Percentiles rank a stretch among this genome's conserved stretches.
phyloP scores from a whole-genome alignment of 2,888 invertebrate genomes.

The Mechanitis messenoides region DNA sequence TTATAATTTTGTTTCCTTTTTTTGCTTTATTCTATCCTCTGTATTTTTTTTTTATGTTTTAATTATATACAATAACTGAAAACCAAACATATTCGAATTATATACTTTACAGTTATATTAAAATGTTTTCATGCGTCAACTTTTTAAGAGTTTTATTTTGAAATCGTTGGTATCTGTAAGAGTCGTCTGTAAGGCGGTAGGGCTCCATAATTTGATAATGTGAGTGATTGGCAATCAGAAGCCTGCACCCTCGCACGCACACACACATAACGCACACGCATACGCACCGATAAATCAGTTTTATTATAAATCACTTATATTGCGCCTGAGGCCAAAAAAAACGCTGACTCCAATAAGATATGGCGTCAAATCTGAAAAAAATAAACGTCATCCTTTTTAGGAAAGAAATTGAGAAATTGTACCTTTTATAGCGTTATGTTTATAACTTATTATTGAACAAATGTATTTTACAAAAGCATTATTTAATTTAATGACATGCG shows the following conservation, averaged over 20 bases:
- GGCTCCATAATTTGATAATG: constrained; percentile 31
- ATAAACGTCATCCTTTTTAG: background rate
- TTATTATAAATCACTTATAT: constrained; percentile 17
- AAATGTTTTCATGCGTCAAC: no score
- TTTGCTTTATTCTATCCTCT: no score
- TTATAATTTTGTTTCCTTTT: no score
- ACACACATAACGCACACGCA: background rate
- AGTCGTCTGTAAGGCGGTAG: constrained; percentile 8
- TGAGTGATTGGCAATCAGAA: constrained; percentile 44
- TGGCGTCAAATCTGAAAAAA: background rate
- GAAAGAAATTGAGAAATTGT: background rate
- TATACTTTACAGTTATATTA: no score
- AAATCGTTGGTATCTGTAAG: background rate
- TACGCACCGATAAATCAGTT: constrained; percentile 7
- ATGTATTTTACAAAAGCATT: no score
- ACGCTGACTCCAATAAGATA: background rate
- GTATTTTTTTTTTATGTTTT: no score
- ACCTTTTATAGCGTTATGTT: no score
- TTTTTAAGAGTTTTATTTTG: no score
- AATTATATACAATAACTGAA: no score
- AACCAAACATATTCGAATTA: no score
- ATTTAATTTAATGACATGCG: no score
- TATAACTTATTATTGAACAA: no score
- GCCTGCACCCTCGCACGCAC: constrained; percentile 14
- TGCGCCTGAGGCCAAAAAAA: background rate